Conservation (phyloP, 2,797 vertebrate genomes). For the Netta rufina region DNA sequence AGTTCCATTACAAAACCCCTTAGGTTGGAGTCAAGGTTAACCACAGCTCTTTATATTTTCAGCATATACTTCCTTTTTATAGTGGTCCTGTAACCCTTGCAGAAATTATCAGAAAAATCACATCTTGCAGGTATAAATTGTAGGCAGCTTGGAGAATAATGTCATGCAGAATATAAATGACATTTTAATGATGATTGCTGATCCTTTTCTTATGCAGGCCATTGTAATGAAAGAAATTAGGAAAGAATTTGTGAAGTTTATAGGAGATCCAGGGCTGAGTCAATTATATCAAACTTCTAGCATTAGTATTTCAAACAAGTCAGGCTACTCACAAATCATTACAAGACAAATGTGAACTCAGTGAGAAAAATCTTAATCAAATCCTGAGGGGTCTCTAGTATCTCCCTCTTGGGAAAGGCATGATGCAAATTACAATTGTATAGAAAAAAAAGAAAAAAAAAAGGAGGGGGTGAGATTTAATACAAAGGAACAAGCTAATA, state of each 20-base stretch:
- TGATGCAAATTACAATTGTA: conserved; percentile 16
- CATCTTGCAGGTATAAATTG: background rate
- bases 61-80: background rate
- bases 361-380: conserved; percentile 54
- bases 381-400: conserved; percentile 2
- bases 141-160: background rate
- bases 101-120: background rate
- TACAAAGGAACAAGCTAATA: background rate
- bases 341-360: conserved; percentile 19
- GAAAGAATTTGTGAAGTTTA: conserved; percentile 2
- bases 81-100: background rate
- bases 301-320: conserved; percentile 46
- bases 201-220: background rate
- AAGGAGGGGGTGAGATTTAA: background rate
- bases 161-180: background rate
- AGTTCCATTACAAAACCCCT: background rate
- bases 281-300: conserved; percentile 3
- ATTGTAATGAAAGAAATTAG: conserved; percentile 1
- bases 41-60: background rate
- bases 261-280: background rate
- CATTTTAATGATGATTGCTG: background rate
- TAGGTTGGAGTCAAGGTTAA: background rate
- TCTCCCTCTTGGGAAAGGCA: background rate
- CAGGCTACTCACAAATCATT: conserved; percentile 17
- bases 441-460: background rate